Evolutionary conservation across 2,797 vertebrate genomes (phyloP).

Genomic region (Mormyrops attenuatus): DNA sequence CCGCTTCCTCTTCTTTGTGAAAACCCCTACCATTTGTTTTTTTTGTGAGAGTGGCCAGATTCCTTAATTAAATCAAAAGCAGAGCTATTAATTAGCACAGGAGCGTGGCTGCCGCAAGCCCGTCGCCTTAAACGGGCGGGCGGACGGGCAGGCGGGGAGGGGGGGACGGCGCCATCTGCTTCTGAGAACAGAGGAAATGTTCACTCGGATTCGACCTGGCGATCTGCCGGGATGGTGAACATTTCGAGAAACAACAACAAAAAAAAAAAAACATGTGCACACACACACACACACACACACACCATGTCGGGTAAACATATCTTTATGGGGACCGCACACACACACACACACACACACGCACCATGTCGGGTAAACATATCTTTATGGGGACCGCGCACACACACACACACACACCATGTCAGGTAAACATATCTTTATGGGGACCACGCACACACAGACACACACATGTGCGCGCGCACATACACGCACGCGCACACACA

Average conservation of each 20-base stretch:
- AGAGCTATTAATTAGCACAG: slow-evolving; percentile 52
- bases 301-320: no score
- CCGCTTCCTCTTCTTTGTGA: slow-evolving; percentile 16
- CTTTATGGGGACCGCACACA: no score
- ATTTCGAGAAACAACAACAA: not conserved
- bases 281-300: not conserved
- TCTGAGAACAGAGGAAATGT: slow-evolving; percentile 38
- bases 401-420: no score
- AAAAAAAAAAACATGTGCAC: no score
- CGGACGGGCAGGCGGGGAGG: not conserved
- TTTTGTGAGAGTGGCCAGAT: slow-evolving; percentile 38
- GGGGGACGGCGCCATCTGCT: slow-evolving; percentile 36
- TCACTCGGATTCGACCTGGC: slow-evolving; percentile 52
- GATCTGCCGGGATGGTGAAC: slow-evolving; percentile 43
- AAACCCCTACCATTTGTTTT: not conserved
- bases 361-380: no score
- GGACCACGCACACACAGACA: no score
- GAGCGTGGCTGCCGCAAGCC: slow-evolving; percentile 40
- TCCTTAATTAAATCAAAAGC: slow-evolving; percentile 47
- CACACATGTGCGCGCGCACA: not conserved
- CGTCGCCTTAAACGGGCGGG: slow-evolving; percentile 31
- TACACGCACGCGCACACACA: not conserved
- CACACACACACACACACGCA: no score
- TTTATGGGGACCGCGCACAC: no score
- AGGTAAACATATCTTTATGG: no score